phyloP scores from a whole-genome alignment of 2,113 vertebrate species.

The Campylomormyrus numenius region DNA sequence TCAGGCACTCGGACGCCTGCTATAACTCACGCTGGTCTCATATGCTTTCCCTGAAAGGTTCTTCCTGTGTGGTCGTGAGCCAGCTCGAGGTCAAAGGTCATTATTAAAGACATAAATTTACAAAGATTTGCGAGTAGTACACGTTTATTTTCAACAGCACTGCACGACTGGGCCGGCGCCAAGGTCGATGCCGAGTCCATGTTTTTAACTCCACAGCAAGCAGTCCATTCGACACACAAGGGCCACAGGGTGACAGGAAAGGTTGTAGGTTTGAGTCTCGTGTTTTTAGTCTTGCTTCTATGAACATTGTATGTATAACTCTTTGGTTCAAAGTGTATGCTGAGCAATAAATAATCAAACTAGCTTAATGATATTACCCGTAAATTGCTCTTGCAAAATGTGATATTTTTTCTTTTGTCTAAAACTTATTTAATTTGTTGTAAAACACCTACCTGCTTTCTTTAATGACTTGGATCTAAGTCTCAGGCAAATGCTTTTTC shows the following conservation, averaged over 20 bases:
- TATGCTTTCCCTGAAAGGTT: background rate
- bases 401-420: background rate
- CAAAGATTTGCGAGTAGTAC: background rate
- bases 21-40: background rate
- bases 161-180: background rate
- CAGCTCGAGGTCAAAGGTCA: background rate
- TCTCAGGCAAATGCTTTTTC: background rate
- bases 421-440: background rate
- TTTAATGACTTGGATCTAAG: background rate
- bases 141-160: slow-evolving; percentile 6
- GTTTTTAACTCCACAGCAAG: background rate
- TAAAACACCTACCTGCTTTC: background rate
- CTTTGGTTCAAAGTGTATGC: background rate
- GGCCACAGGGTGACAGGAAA: background rate
- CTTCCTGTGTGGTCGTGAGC: background rate
- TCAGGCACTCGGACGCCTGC: background rate
- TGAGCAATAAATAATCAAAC: background rate
- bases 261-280: background rate
- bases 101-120: slow-evolving; percentile 4
- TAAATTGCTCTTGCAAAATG: background rate
- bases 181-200: background rate
- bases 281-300: background rate
- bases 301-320: background rate
- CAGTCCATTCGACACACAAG: background rate
- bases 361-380: background rate